phyloP scores from a whole-genome alignment of 2,888 invertebrate species.

The Cactoblastis cactorum region DNA sequence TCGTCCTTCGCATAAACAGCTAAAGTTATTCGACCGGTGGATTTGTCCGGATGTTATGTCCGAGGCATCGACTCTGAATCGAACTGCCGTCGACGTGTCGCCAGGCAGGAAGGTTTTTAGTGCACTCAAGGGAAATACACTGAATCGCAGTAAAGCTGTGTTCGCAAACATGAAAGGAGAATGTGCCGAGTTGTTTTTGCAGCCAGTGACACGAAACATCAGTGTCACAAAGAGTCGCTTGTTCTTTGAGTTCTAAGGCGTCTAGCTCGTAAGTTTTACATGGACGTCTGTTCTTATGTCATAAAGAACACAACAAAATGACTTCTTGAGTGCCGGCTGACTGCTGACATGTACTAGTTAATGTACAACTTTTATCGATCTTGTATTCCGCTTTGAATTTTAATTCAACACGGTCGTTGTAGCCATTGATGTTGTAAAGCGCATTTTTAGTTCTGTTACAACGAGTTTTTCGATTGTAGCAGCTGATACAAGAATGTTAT shows the following conservation, averaged over 20 bases:
- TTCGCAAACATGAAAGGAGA: constrained; percentile 52
- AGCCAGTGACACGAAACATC: constrained; percentile 33
- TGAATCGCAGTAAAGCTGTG: constrained; percentile 56
- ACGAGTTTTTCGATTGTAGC: constrained; percentile 15
- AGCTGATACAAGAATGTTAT: constrained; percentile 2
- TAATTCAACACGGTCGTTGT: constrained; percentile 52
- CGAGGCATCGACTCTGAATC: constrained; percentile 51
- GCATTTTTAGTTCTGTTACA: constrained; percentile 28
- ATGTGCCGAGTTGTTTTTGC: constrained; percentile 43
- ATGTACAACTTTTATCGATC: constrained; percentile 52
- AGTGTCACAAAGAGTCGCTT: constrained; percentile 22
- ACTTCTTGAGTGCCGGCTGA: constrained; percentile 42
- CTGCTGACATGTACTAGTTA: constrained; percentile 50
- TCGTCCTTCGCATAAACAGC: constrained; percentile 43
- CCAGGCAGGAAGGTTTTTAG: constrained; percentile 59
- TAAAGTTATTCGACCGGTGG: constrained; percentile 47
- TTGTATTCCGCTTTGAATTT: constrained; percentile 55
- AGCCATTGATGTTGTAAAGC: constrained; percentile 29
- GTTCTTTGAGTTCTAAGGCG: constrained; percentile 26
- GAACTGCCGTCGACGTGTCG: constrained; percentile 53
- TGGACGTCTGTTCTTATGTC: constrained; percentile 39
- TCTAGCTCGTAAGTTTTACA: constrained; percentile 28
- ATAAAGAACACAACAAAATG: constrained; percentile 59
- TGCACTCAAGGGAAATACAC: constrained; percentile 70
- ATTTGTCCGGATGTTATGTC: constrained; percentile 41